Base-by-base conservation (phyloP, 2,888 invertebrate genomes). In the Patella caerulea region DNA sequence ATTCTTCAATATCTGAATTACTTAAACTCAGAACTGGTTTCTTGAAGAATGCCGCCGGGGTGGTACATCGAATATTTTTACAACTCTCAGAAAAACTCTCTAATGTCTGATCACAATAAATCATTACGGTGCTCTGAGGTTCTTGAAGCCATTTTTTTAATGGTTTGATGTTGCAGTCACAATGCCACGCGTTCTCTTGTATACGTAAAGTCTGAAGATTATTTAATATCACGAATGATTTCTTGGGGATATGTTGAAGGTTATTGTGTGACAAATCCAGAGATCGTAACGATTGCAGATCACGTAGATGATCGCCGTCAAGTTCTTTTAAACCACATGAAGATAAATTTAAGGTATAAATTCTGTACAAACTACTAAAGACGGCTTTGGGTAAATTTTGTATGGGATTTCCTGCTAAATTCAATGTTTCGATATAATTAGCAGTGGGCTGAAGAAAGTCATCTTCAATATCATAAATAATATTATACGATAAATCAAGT, bases 201-300 rank as follows among this genome's bases (percentile, higher is more conserved):
- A 89, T 65, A 17, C 79, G 83, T 11, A 88, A 73, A 12, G 77
- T 70, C 9, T 75, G 73, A 72, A 87, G 76, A 12, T 76, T 78
- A 53, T 78, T 81, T 14, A 86, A 83, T 19, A 76, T 79, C 17
- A 82, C 77, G 1, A 88, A 56, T 11, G 85, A 75, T 17, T 75
- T 72, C 34, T 79, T 71, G 3, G 88, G 83, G 34, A 88, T 70
- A 72, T 79, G 83, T 76, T 82, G 81, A 19, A 89, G 77, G 29
- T 80, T 79, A 76, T 89, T 89, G 55, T 81, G 76, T 9, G 88
- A 87, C 7, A 88, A 53, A 69, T 89, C 89, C 14, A 89, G 76
- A n/a, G 71, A 79, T n/a, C 80, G 73, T 29, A 88, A 75, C 29
- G 73, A 83, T 54, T 82, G 79, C 55, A 86, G 71, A 12, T 78